These are phyloP conservation scores for Pocillopora meandrina DNA, from an alignment of 92 coral and sea anemone species.

Conservation along the genomic window DNA sequence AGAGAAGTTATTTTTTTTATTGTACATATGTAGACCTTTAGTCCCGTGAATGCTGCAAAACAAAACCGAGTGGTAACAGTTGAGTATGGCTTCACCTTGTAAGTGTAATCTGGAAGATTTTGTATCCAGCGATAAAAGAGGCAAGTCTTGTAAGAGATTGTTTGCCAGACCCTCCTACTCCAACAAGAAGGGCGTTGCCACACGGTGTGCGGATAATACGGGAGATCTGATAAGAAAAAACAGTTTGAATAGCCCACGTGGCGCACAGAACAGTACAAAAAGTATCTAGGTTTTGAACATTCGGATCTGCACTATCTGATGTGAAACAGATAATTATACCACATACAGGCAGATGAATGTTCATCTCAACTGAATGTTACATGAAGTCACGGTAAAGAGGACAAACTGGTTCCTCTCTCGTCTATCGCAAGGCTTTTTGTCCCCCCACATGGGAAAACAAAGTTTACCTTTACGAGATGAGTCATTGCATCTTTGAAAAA, in stretches of 20 bases:
- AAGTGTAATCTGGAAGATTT: constrained; percentile 84
- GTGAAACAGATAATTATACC: no score
- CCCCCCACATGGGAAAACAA: neutral
- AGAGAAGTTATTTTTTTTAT: neutral
- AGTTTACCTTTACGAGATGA: constrained; percentile 75
- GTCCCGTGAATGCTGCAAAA: neutral
- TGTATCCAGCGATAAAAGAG: constrained; percentile 90
- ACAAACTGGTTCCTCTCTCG: no score
- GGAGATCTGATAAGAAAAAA: constrained; percentile 56
- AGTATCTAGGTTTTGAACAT: no score
- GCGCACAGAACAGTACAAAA: neutral
- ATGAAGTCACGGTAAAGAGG: no score
- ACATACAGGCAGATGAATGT: no score
- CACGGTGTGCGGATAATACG: constrained; percentile 88
- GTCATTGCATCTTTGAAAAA: constrained; percentile 92
- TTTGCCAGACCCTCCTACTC: constrained; percentile 93
- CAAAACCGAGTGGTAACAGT: no score
- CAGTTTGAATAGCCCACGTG: neutral
- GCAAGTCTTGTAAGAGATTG: constrained; percentile 87
- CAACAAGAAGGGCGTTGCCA: constrained; percentile 89
- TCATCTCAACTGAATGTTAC: no score
- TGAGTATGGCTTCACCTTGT: constrained; percentile 53
- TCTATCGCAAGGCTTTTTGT: no score
- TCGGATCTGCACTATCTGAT: no score
- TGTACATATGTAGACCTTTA: neutral